A percentile compares a stretch with the other conserved stretches of the same genome.
Evolutionary conservation across 2,888 invertebrate species (phyloP).

Genomic region (Agriopis aurantiaria): DNA sequence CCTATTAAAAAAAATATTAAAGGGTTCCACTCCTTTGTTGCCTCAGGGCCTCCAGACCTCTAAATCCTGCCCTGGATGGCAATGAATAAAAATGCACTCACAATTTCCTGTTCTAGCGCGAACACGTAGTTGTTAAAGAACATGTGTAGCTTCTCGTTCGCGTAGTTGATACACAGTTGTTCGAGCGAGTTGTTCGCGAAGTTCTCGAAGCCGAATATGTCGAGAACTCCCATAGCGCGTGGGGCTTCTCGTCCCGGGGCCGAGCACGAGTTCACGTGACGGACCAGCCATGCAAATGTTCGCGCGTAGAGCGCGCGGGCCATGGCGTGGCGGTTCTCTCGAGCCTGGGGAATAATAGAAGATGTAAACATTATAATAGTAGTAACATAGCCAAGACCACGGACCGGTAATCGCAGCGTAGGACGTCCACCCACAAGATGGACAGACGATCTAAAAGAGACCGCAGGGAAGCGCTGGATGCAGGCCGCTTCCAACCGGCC

Average conservation of each 20-base stretch:
- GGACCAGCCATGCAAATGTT: conserved; percentile 96
- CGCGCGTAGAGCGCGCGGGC: conserved; percentile 96
- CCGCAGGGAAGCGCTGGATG: too few relatives aligned
- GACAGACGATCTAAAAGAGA: too few relatives aligned
- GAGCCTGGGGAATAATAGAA: conserved; percentile 84
- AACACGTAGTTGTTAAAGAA: conserved; percentile 99
- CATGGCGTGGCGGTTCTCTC: conserved; percentile 97
- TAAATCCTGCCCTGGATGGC: too few relatives aligned
- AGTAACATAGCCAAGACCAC: too few relatives aligned
- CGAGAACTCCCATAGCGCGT: conserved; percentile 93
- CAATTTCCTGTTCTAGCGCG: conserved; percentile 96
- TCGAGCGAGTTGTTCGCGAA: conserved; percentile 96
- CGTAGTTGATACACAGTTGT: conserved; percentile 97
- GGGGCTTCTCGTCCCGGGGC: conserved; percentile 94
- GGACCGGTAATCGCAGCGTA: too few relatives aligned
- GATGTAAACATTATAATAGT: too few relatives aligned
- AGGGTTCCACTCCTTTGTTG: too few relatives aligned
- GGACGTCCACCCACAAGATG: too few relatives aligned
- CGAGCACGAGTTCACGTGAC: conserved; percentile 96
- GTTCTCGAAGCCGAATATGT: conserved; percentile 98
- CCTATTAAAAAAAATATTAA: too few relatives aligned
- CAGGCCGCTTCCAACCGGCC: too few relatives aligned
- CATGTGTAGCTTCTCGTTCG: conserved; percentile 97
- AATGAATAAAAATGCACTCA: conserved; percentile 77
- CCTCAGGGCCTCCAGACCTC: too few relatives aligned